Evolutionary conservation across 64 coral and sea anemone genomes (phyloP).

Genomic region (Dendrophyllia cribrosa): DNA sequence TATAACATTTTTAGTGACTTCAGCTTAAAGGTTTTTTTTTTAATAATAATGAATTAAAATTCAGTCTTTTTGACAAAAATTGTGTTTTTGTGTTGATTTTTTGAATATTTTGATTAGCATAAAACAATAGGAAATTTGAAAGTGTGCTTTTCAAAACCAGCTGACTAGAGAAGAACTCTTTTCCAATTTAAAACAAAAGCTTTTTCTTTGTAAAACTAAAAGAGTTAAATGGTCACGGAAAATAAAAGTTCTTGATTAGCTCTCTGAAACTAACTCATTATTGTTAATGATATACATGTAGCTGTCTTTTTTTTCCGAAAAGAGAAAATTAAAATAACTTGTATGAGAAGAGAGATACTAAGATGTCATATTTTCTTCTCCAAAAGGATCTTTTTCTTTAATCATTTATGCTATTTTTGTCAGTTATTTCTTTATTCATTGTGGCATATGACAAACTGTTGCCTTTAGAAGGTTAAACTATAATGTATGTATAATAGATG

Average conservation of each 20-base stretch:
- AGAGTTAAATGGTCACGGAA: background rate
- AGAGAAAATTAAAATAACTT: background rate
- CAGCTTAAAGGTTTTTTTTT: background rate
- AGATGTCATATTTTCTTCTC: background rate
- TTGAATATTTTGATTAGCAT: conserved; percentile 14
- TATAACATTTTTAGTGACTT: background rate
- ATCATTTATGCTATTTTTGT: conserved; percentile 1
- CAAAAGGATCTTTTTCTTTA: background rate
- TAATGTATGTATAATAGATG: background rate
- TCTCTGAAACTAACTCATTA: background rate
- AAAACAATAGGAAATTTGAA: background rate
- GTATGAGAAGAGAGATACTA: background rate
- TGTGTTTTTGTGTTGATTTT: background rate
- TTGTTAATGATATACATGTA: background rate
- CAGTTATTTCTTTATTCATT: background rate
- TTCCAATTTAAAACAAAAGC: background rate
- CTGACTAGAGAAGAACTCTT: background rate
- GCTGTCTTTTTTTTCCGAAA: background rate
- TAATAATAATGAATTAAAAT: background rate
- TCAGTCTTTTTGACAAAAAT: background rate
- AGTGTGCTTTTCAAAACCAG: conserved; percentile 5
- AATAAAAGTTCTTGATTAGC: background rate
- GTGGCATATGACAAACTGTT: background rate
- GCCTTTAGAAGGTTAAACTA: background rate
- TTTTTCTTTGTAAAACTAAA: conserved; percentile 7